Conservation (phyloP, 2,888 invertebrate species). For the Papilio elwesi region DNA sequence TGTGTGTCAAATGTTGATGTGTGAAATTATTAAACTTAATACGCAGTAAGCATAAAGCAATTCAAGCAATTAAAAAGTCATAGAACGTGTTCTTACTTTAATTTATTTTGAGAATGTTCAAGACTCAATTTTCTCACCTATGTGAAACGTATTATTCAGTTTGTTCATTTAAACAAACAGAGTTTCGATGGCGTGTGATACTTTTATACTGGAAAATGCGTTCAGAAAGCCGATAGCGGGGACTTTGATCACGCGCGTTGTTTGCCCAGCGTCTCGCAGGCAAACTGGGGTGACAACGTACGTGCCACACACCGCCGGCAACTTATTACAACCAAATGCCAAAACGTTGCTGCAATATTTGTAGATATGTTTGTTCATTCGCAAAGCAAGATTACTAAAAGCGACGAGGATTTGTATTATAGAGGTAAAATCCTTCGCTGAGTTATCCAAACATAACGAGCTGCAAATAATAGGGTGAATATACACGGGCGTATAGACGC, state of each 20-base stretch:
- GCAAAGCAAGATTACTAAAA: slow-evolving; percentile 42
- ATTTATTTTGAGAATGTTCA: slow-evolving; percentile 36
- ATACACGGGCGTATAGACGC: slow-evolving; percentile 13
- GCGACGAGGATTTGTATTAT: slow-evolving; percentile 38
- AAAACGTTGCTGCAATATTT: slow-evolving; percentile 46
- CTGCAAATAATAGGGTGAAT: slow-evolving; percentile 37
- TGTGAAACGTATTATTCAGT: slow-evolving; percentile 15
- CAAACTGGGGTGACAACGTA: slow-evolving; percentile 51
- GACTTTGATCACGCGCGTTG: slow-evolving; percentile 62
- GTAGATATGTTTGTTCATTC: slow-evolving; percentile 47
- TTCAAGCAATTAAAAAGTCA: not conserved
- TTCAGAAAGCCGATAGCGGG: slow-evolving; percentile 50
- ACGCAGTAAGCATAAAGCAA: not conserved
- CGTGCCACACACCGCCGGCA: slow-evolving; percentile 51
- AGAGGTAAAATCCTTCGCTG: slow-evolving; percentile 39
- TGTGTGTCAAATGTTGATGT: too few species aligned
- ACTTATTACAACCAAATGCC: slow-evolving; percentile 53
- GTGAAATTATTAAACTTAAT: not conserved
- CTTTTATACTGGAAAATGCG: slow-evolving; percentile 40
- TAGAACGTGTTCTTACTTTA: slow-evolving; percentile 5
- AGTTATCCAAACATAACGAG: slow-evolving; percentile 36
- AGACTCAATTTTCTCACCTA: slow-evolving; percentile 22
- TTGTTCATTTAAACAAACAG: slow-evolving; percentile 38
- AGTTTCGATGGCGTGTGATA: slow-evolving; percentile 32
- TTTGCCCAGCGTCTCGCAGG: slow-evolving; percentile 55